Base-by-base conservation (phyloP, 2,888 invertebrate genomes). In the Balanococcus diminutus region DNA sequence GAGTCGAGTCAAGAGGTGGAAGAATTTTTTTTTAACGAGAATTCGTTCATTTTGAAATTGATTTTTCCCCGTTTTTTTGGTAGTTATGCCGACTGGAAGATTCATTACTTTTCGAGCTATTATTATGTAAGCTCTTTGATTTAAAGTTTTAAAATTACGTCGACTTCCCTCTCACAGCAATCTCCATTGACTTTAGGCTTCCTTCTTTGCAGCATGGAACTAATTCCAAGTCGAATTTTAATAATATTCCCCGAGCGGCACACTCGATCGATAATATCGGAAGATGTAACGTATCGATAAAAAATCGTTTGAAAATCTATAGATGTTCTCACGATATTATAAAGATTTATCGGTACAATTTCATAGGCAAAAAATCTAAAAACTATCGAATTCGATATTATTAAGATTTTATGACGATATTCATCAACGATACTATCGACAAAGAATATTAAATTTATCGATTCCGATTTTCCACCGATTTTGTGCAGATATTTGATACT, bases 61-160 rank as follows among this genome's bases (percentile, higher is more conserved):
- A 72, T 72, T 72, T 28, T 28, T 28, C 4, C 16, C 19, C 9
- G 56, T 46, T 46, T 46, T n/a, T 46, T n/a, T 42, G 42, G n/a
- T 14, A 5, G 46, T n/a, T 32, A 72, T 72, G 31, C 32, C 31
- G 31, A 32, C 16, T 32, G 14, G 22, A 25, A 72, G 72, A 72
- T 72, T 72, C 72, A 72, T 32, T 61, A 61, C 61, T 5, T 46
- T 19, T 61, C 61, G 61, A 8, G 61, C 61, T 61, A 9, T 67
- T 67, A 67, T 67, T 67, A 32, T n/a, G n/a, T 72, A 31, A 61
- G 61, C 61, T 61, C 22, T 61, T 61, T 25, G 61, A 61, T 61
- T 61, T 61, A 61, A 25, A 61, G 61, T 61, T 25, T 61, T 61
- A 61, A 61, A 61, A 61, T 61, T 61, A 22, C 31, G 32, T 31